Conservation (phyloP, 2,888 invertebrate species). For the Latheticus oryzae region DNA sequence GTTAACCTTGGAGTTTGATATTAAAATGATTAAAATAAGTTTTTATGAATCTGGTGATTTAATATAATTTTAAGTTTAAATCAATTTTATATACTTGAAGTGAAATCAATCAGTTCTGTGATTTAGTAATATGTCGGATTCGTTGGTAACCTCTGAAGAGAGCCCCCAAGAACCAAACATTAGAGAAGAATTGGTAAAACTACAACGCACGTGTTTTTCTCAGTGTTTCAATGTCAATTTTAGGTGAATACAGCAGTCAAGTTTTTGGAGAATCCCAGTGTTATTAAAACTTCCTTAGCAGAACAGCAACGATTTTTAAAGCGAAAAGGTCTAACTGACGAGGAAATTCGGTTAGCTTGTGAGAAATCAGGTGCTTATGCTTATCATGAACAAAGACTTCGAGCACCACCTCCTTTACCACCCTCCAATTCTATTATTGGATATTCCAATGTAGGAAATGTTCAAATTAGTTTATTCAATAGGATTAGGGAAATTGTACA, state of each 20-base stretch:
- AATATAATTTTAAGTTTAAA: no score
- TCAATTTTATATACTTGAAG: no score
- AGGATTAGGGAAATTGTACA: slow-evolving; percentile 77
- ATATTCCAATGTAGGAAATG: slow-evolving; percentile 25
- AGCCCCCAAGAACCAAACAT: slow-evolving; percentile 22
- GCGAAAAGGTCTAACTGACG: slow-evolving; percentile 80
- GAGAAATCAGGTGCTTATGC: slow-evolving; percentile 71
- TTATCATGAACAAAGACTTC: slow-evolving; percentile 54
- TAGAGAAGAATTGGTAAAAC: slow-evolving; percentile 49
- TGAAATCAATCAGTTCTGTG: slow-evolving; percentile 1
- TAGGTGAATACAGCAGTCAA: slow-evolving; percentile 88
- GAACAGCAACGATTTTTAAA: slow-evolving; percentile 84
- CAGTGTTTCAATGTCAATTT: slow-evolving; percentile 49
- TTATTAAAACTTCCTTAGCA: slow-evolving; percentile 78
- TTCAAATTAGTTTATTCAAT: slow-evolving; percentile 65
- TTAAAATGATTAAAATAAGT: slow-evolving; percentile 4
- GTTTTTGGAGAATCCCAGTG: slow-evolving; percentile 88
- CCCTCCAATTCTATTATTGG: slow-evolving; percentile 1
- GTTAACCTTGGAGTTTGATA: slow-evolving; percentile 31
- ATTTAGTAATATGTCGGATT: slow-evolving; percentile 15
- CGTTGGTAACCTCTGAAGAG: slow-evolving; percentile 9
- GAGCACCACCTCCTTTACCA: slow-evolving; percentile 51
- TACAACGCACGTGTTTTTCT: slow-evolving; percentile 2
- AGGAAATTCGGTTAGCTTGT: slow-evolving; percentile 80
- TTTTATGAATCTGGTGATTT: neutral